phyloP scores from a whole-genome alignment of 2,113 vertebrate genomes.

The Rissa tridactyla region DNA sequence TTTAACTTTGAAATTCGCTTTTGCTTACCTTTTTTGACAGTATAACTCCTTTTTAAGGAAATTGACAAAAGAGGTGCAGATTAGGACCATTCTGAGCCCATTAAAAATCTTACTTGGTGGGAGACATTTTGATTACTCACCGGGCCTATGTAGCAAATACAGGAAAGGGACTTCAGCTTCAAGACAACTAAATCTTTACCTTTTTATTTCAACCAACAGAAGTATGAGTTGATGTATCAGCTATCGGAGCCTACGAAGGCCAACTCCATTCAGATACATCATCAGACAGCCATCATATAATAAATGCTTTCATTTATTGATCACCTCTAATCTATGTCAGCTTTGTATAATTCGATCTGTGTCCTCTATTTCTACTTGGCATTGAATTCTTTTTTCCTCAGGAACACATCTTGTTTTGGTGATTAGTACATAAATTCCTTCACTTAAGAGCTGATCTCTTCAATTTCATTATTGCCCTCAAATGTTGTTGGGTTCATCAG shows the following conservation, averaged over 20 bases:
- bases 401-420: neutral
- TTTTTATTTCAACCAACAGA: neutral
- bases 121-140: neutral
- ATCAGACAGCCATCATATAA: neutral
- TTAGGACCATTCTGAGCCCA: neutral
- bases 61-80: neutral
- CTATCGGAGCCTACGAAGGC: neutral
- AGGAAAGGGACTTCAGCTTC: neutral
- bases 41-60: neutral
- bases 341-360: neutral
- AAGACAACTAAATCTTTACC: neutral
- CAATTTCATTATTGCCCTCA: neutral
- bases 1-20: neutral
- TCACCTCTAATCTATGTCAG: neutral
- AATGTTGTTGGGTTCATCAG: neutral
- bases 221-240: neutral
- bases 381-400: neutral
- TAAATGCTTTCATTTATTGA: neutral
- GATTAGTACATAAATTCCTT: neutral
- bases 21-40: neutral
- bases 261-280: neutral
- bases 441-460: slow-evolving; percentile 12
- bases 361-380: neutral
- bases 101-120: neutral
- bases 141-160: neutral